A percentile compares a stretch with the other conserved stretches of the same genome.
phyloP scores from a whole-genome alignment of 1,140 invertebrate species.

The Hirudo medicinalis region DNA sequence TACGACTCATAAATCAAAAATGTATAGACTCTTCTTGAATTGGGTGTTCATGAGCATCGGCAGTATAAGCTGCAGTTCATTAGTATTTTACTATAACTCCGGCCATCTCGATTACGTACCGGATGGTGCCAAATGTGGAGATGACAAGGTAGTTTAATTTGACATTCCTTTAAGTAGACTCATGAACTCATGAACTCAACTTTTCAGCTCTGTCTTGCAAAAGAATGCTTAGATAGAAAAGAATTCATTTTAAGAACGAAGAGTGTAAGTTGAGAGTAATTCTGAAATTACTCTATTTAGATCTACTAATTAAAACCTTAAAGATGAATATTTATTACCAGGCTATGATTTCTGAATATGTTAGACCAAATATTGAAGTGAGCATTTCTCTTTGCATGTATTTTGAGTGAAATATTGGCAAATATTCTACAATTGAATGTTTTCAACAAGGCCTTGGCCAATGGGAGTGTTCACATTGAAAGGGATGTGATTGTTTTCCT shows the following conservation, averaged over 20 bases:
- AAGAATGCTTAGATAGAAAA: not conserved
- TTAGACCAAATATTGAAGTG: too few species aligned
- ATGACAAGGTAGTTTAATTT: not conserved
- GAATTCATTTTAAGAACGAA: not conserved
- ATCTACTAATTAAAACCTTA: not conserved
- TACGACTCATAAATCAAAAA: not conserved
- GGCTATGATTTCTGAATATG: too few species aligned
- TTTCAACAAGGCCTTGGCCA: too few species aligned
- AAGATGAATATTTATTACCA: too few species aligned
- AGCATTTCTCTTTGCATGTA: too few species aligned
- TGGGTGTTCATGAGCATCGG: too few species aligned
- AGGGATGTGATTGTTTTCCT: too few species aligned
- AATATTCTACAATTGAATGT: too few species aligned
- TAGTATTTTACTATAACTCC: not conserved
- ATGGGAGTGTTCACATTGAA: too few species aligned
- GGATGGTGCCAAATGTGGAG: conserved; percentile 1
- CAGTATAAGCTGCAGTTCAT: too few species aligned
- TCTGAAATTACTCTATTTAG: not conserved
- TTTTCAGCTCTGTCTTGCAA: not conserved
- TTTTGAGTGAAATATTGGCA: too few species aligned
- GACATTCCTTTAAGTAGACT: not conserved
- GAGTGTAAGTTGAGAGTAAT: not conserved
- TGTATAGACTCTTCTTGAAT: not conserved
- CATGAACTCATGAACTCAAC: too few species aligned
- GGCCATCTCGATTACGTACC: not conserved